Percentiles rank a stretch among this genome's conserved stretches.
phyloP scores from a whole-genome alignment of 2,113 vertebrate genomes.

The Atractosteus spatula region DNA sequence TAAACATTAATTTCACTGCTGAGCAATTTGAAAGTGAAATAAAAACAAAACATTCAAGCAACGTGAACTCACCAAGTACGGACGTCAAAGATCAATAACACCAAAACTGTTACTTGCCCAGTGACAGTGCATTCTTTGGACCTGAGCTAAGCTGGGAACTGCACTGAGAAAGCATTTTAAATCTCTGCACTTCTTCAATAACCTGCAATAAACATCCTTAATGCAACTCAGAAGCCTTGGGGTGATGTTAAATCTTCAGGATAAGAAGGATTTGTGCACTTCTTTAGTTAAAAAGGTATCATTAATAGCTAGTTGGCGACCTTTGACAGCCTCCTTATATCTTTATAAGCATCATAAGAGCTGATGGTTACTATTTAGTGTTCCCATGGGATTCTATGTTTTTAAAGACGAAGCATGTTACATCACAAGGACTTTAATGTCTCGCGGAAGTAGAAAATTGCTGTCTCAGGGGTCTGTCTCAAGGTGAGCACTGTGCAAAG shows the following conservation, averaged over 20 bases:
- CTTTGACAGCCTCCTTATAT: conserved; percentile 62
- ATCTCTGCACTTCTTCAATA: conserved; percentile 46
- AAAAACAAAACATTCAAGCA: too few relatives aligned
- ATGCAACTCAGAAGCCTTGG: conserved; percentile 37
- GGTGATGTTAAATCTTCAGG: conserved; percentile 34
- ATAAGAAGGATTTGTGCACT: conserved; percentile 44
- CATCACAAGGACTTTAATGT: background rate
- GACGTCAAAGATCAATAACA: too few relatives aligned
- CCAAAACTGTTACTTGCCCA: too few relatives aligned
- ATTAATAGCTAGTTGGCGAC: conserved; percentile 53
- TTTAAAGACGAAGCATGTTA: conserved; percentile 12
- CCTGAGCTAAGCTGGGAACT: too few relatives aligned
- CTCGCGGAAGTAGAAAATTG: background rate
- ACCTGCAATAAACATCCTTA: conserved; percentile 23
- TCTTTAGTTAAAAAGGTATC: conserved; percentile 53
- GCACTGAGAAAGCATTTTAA: background rate
- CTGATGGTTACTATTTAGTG: conserved; percentile 57
- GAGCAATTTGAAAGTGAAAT: too few relatives aligned
- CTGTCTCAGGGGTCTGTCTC: background rate
- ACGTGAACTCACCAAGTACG: too few relatives aligned
- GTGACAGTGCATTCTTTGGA: too few relatives aligned
- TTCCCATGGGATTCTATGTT: conserved; percentile 36
- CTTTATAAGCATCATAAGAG: conserved; percentile 41
- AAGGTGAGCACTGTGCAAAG: background rate
- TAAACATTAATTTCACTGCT: too few relatives aligned